Base-by-base conservation (phyloP, 2,113 vertebrate genomes). In the Neogale vison region DNA sequence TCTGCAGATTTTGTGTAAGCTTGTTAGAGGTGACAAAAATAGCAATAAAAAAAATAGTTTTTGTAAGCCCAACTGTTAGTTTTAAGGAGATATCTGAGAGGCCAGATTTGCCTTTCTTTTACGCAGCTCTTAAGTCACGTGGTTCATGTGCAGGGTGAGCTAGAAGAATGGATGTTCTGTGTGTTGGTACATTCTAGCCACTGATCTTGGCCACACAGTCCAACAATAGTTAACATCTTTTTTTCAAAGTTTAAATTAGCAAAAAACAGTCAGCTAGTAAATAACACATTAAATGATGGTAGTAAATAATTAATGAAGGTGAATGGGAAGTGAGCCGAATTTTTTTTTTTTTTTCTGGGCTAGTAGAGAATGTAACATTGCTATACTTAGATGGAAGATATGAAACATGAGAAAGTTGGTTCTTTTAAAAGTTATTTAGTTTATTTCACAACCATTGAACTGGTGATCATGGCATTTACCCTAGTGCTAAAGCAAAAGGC, bases 131-230 rank as follows among this genome's bases (percentile, higher is more conserved):
- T 1, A 0, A 69, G 89, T 96, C 96, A 95, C 55, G 34, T 47
- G 95, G 82, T 95, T 93, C 80, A 29, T n/a, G 93, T 92, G 94
- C 93, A 96, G 85, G 0, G 59, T 81, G 80, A 90, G 23, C 52
- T 36, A 90, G 94, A 97, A 98, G 97, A 97, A 98, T 97, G 98
- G 98, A 61, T 85, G 96, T 97, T 95, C 97, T 96, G 95, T 98
- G 76, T 87, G 52, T 85, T 91, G 76, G 84, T 90, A 74, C 97
- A 98, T 97, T 96, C 94, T 96, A 90, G 55, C 12, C 63, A 59
- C 92, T 81, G 69, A 55, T 72, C 2, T 88, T 96, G 96, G 97
- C 92, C 95, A 95, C 95, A 92, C 79, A 96, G 81, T 92, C 93
- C 93, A 98, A 82, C 69, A 96, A 88, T 71, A 39, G 95, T 95